Conservation (phyloP, 2,113 vertebrate genomes). For the Dipodomys ordii region DNA sequence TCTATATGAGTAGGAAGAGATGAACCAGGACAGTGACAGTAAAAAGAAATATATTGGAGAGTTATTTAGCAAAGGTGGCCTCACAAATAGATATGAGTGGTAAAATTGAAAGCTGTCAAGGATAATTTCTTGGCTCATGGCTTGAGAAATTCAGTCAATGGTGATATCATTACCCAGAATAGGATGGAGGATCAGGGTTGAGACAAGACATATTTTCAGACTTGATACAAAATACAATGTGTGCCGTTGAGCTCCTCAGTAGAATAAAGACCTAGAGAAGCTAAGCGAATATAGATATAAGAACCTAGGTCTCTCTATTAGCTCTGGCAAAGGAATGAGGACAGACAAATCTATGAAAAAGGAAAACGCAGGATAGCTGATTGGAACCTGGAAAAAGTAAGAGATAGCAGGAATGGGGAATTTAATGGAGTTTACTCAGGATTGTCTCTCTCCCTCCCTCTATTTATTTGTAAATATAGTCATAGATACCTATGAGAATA, state of each 20-base stretch:
- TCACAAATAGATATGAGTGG: background rate
- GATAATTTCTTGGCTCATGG: conserved; percentile 12
- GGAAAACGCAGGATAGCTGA: background rate
- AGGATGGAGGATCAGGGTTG: conserved; percentile 21
- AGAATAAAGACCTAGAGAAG: conserved; percentile 7
- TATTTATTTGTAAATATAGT: too few relatives aligned
- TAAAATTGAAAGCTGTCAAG: conserved; percentile 50
- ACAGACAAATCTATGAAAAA: background rate
- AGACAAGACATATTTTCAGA: conserved; percentile 34
- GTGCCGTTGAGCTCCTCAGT: background rate
- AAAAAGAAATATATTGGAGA: conserved; percentile 14
- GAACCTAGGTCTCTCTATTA: background rate
- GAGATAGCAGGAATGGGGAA: background rate
- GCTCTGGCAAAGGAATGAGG: background rate
- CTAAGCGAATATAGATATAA: background rate
- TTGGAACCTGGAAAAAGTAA: background rate
- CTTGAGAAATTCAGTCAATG: conserved; percentile 61
- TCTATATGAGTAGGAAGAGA: conserved; percentile 41
- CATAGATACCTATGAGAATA: background rate
- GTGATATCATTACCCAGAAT: conserved; percentile 43
- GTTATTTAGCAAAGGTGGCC: background rate
- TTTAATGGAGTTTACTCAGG: background rate
- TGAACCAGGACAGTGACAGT: background rate
- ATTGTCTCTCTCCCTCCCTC: background rate
- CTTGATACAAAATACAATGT: conserved; percentile 50